Evolutionary conservation across 2,113 vertebrate species (phyloP).

Genomic region (Peromyscus maniculatus): DNA sequence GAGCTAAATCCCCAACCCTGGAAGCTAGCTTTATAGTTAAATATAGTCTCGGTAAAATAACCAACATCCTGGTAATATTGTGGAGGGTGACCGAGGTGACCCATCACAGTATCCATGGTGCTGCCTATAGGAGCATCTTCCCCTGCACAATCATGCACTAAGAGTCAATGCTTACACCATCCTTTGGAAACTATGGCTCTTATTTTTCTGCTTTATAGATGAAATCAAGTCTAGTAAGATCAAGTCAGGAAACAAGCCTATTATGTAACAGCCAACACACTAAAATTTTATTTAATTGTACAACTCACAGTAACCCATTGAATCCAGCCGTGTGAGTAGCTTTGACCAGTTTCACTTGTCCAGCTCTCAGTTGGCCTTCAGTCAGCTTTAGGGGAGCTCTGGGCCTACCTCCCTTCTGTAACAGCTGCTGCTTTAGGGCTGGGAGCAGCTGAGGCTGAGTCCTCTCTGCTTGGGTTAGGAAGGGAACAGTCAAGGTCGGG

Average conservation of each 20-base stretch:
- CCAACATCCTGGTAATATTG: neutral
- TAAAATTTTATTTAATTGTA: neutral
- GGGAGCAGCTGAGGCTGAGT: neutral
- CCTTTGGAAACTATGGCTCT: neutral
- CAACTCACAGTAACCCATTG: neutral
- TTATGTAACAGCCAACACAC: neutral
- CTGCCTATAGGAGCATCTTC: neutral
- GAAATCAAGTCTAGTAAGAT: neutral
- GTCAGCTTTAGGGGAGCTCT: neutral
- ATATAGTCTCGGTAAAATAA: slow-evolving; percentile 7
- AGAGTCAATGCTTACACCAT: neutral
- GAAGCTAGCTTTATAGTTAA: neutral
- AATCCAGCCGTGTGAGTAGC: neutral
- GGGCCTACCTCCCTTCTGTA: neutral
- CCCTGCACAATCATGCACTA: neutral
- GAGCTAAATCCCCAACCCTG: no score
- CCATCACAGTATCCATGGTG: neutral
- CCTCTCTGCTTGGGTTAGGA: neutral
- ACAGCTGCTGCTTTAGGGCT: neutral
- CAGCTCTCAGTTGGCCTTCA: neutral
- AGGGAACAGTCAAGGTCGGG: neutral
- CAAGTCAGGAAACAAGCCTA: neutral
- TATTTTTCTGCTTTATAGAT: neutral
- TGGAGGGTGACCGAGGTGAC: neutral
- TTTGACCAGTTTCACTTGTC: neutral